A percentile compares a stretch with the other conserved stretches of the same genome.
phyloP scores from a whole-genome alignment of 2,113 vertebrate species.

The Calonectris borealis region DNA sequence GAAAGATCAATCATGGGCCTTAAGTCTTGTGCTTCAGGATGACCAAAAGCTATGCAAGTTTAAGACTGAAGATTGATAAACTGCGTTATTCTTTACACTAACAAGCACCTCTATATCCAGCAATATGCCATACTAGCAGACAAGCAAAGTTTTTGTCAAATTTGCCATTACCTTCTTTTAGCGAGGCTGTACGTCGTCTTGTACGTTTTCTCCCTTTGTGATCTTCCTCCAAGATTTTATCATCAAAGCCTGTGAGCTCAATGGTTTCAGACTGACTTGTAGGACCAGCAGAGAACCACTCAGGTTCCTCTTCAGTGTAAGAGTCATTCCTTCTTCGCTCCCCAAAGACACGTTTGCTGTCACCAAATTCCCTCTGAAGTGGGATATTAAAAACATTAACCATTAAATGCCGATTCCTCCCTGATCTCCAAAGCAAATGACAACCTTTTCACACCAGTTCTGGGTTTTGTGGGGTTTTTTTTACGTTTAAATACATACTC shows the following conservation, averaged over 20 bases:
- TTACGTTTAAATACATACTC: not conserved
- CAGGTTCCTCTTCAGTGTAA: conserved; percentile 95
- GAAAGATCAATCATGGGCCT: not conserved
- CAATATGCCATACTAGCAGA: fast-evolving
- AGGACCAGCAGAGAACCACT: conserved; percentile 97
- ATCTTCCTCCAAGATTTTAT: conserved; percentile 94
- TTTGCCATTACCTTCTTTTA: conserved; percentile 84
- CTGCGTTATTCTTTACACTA: not conserved
- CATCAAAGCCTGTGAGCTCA: conserved; percentile 95
- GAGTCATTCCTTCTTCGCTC: conserved; percentile 96
- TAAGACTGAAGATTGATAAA: not conserved
- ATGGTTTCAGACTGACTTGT: conserved; percentile 99
- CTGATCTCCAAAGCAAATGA: not conserved
- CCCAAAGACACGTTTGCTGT: conserved; percentile 91
- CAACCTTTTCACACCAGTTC: not conserved
- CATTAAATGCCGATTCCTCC: not conserved
- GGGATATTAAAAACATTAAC: not conserved
- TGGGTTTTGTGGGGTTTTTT: not conserved
- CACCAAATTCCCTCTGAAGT: conserved; percentile 90
- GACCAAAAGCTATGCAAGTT: not conserved
- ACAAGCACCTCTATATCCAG: not conserved
- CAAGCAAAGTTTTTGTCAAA: not conserved
- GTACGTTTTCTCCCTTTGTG: conserved; percentile 88
- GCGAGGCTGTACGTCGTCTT: conserved; percentile 80
- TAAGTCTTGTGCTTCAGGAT: not conserved